These are phyloP conservation scores for Garrulus glandarius DNA, from an alignment of 2,797 vertebrate species.

Conservation along the genomic window DNA sequence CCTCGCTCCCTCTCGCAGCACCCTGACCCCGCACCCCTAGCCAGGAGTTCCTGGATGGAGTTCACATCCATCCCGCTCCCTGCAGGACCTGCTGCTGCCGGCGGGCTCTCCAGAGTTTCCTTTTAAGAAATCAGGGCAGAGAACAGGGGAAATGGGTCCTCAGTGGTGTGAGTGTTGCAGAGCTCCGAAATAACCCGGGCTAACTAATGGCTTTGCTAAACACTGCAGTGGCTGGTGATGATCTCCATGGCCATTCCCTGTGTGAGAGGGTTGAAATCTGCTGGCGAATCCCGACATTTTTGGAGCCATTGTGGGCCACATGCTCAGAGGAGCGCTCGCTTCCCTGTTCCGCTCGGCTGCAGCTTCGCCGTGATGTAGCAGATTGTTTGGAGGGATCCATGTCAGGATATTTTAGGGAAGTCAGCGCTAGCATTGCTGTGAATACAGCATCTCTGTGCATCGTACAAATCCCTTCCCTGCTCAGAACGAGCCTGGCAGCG, in stretches of 20 bases:
- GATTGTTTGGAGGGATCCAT: constrained; percentile 1
- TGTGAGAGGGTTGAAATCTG: neutral
- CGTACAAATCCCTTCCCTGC: neutral
- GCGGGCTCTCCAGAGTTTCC: neutral
- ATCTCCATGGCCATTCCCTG: neutral
- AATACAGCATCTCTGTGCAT: neutral
- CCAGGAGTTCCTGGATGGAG: neutral
- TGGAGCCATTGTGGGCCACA: neutral
- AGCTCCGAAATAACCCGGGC: neutral
- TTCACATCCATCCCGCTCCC: neutral
- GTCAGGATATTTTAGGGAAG: constrained; percentile 23
- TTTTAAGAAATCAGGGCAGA: neutral
- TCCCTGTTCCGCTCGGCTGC: neutral
- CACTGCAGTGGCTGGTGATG: neutral
- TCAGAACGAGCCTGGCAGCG: neutral
- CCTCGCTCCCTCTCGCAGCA: neutral
- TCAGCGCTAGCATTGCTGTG: neutral
- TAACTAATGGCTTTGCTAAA: neutral
- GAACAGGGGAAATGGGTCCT: constrained; percentile 18
- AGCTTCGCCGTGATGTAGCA: neutral
- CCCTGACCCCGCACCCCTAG: accelerated
- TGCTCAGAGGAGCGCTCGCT: neutral
- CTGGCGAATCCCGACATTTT: neutral
- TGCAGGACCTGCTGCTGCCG: neutral
- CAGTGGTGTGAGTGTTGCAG: neutral